phyloP scores from a whole-genome alignment of 2,113 vertebrate genomes.

The Dinomys branickii region DNA sequence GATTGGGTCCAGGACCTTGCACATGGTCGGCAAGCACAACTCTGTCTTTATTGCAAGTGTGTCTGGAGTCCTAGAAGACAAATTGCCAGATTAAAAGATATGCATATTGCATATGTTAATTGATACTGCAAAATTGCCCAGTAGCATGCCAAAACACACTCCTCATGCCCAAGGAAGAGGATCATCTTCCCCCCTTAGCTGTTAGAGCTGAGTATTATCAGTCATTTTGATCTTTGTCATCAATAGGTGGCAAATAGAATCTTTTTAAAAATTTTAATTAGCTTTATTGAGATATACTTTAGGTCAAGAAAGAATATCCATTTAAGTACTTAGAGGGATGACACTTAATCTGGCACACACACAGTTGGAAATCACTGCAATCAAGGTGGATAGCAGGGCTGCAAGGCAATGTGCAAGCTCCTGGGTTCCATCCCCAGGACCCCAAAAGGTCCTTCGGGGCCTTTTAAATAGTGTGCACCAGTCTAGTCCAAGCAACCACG shows the following conservation, averaged over 20 bases:
- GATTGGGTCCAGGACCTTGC: neutral
- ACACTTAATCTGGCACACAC: neutral
- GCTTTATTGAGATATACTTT: neutral
- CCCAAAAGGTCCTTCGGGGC: neutral
- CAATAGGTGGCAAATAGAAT: neutral
- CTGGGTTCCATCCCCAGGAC: neutral
- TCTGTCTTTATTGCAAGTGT: neutral
- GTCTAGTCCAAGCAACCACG: neutral
- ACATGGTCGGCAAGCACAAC: neutral
- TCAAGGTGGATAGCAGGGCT: neutral
- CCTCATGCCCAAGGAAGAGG: too few relatives aligned
- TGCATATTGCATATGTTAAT: too few relatives aligned
- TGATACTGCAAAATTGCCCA: neutral
- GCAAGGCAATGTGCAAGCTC: neutral
- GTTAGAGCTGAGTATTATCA: neutral
- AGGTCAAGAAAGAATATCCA: neutral
- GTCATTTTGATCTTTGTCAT: neutral
- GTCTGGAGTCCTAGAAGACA: neutral
- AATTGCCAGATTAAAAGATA: neutral
- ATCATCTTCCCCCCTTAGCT: fast-evolving
- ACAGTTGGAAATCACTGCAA: too few relatives aligned
- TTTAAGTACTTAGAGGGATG: fast-evolving
- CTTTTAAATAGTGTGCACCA: fast-evolving
- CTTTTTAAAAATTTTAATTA: neutral
- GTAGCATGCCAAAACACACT: neutral